Evolutionary conservation across 2,113 vertebrate genomes (phyloP), one percentile per base, ranked within the genome.

Genomic region (Phrynocephalus versicolor): DNA sequence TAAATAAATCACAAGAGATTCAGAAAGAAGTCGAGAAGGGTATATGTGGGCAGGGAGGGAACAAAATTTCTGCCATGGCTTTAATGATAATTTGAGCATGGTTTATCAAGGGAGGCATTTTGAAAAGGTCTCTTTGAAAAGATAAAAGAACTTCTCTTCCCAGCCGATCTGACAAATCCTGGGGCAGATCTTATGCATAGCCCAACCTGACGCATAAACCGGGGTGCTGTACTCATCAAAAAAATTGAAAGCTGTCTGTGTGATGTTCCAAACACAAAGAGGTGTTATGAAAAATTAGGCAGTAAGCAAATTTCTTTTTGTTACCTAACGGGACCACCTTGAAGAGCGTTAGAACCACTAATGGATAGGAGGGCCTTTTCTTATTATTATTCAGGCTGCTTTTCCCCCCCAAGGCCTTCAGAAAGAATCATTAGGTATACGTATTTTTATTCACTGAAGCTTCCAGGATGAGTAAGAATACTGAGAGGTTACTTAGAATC

Each of bases 1-100:
- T 91, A 87, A 92, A 91, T 83, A 92, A 93, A 90, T 90, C 81
- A 79, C 37, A 27, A 88, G 82, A 87, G 78, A 89, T 65, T 74
- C 89, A 82, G 62, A 80, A 86, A 57, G 35, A 89, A 85, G 9
- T 41, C 8, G 69, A 16, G 55, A 60, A 62, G 39, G 57, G 27
- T 81, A 41, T 64, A 41, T n/a, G 74, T 57, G 21, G 41, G 15
- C 23, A 57, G 18, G 37, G 41, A 16, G 51, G 55, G 87, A 25
- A 58, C 81, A 14, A 85, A 93, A 91, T 74, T 78, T 7, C 10
- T 89, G 79, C 55, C 57, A 83, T 2, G 19, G 1, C 15, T 81
- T 85, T 87, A 83, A 75, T 83, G 33, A 67, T 75, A 75, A 67
- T 86, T 88, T 80, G 60, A 18, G 72, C 25, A 79, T 41, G n/a